These are phyloP conservation scores for Hyles lineata DNA, from an alignment of 2,888 invertebrate species.

Conservation along the genomic window DNA sequence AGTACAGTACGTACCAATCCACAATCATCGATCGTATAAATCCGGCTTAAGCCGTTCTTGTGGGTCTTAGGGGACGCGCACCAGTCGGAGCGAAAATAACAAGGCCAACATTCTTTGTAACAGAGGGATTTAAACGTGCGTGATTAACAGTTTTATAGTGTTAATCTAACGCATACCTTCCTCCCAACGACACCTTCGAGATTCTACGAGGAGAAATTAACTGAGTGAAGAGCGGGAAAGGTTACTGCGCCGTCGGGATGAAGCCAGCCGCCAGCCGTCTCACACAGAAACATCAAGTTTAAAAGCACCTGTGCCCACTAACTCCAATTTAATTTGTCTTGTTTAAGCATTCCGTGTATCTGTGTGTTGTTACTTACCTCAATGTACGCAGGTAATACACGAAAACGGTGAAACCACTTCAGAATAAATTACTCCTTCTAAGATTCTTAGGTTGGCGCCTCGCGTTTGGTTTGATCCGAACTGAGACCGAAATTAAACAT, in stretches of 20 bases:
- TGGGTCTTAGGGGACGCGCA: conserved; percentile 56
- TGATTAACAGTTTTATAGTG: conserved; percentile 54
- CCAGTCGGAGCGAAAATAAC: conserved; percentile 57
- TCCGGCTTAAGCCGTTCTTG: conserved; percentile 68
- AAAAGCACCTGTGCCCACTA: conserved; percentile 51
- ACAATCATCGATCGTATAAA: conserved; percentile 71
- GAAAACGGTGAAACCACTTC: conserved; percentile 31
- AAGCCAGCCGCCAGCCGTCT: conserved; percentile 37
- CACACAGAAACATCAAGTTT: conserved; percentile 41
- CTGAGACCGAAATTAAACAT: conserved; percentile 44
- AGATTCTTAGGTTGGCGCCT: conserved; percentile 31
- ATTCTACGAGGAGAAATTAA: conserved; percentile 43
- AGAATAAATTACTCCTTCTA: conserved; percentile 38
- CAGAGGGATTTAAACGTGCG: conserved; percentile 62
- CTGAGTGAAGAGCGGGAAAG: conserved; percentile 33
- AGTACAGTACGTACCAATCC: conserved; percentile 52
- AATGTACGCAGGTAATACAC: conserved; percentile 7
- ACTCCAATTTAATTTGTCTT: conserved; percentile 47
- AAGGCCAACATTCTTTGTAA: conserved; percentile 60
- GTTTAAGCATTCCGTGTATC: conserved; percentile 40
- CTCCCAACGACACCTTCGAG: conserved; percentile 49
- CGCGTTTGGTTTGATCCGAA: conserved; percentile 31
- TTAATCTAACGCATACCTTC: conserved; percentile 54
- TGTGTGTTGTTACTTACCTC: conserved; percentile 24
- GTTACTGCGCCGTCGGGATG: conserved; percentile 39